Percentiles rank a stretch among this genome's conserved stretches.
Conservation (phyloP, 1,140 invertebrate species). For the Papilio glaucus region DNA sequence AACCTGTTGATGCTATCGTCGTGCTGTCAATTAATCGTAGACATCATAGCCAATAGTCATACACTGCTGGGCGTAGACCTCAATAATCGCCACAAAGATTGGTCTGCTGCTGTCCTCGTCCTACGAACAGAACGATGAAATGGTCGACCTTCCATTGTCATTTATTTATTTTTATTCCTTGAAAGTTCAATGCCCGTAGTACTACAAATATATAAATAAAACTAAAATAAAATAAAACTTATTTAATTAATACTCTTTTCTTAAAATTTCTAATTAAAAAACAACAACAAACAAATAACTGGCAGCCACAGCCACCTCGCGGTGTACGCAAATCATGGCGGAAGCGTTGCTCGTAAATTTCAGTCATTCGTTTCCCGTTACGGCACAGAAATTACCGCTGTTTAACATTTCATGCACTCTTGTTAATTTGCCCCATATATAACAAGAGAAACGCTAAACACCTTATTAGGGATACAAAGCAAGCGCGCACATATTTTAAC, state of each 20-base stretch:
- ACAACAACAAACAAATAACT: constrained; percentile 13
- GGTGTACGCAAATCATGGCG: constrained; percentile 26
- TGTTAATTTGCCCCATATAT: constrained; percentile 23
- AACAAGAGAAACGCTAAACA: constrained; percentile 2
- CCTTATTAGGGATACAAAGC: constrained; percentile 15
- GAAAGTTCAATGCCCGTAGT: no score
- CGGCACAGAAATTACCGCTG: constrained; percentile 31
- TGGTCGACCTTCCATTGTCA: no score
- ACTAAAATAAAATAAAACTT: neutral
- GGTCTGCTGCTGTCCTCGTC: no score
- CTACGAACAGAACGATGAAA: no score
- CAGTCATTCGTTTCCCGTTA: constrained; percentile 27
- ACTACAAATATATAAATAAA: no score
- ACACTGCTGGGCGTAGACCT: no score
- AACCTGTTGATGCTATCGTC: no score
- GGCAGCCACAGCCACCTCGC: constrained; percentile 6
- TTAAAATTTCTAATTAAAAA: neutral
- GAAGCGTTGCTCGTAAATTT: constrained; percentile 33
- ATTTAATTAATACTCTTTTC: neutral
- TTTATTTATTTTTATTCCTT: no score
- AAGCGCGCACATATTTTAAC: neutral
- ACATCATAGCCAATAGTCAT: no score
- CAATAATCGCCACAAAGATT: no score
- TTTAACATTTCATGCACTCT: constrained; percentile 28
- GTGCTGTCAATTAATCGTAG: no score